Percentiles rank a stretch among this genome's conserved stretches.
Evolutionary conservation across 2,113 vertebrate species (phyloP).

Genomic region (Gorsachius goisagi): DNA sequence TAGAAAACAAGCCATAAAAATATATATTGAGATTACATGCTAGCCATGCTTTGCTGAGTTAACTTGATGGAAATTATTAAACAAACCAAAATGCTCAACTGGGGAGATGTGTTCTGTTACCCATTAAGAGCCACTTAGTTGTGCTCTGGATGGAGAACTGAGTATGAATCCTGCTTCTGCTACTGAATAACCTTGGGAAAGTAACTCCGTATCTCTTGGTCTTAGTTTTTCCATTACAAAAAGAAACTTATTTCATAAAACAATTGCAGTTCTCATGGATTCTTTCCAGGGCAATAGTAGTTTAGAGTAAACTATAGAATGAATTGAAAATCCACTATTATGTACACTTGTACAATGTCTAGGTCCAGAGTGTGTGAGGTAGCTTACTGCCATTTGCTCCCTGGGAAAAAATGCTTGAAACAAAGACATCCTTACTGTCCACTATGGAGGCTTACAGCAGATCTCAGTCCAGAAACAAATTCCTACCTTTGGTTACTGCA

Average conservation of each 20-base stretch:
- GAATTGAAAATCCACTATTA: background rate
- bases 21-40: background rate
- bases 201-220: rapidly evolving
- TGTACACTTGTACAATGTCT: background rate
- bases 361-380: background rate
- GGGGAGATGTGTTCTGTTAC: background rate
- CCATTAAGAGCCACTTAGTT: background rate
- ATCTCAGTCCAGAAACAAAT: background rate
- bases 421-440: background rate
- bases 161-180: background rate
- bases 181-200: background rate
- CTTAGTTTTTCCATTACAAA: background rate
- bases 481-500: background rate
- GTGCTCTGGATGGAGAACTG: background rate
- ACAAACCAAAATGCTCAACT: background rate
- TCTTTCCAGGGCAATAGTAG: background rate
- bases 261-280: background rate
- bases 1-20: background rate
- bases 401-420: background rate
- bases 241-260: background rate
- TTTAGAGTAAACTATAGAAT: background rate
- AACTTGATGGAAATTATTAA: background rate
- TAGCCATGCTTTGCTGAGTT: background rate
- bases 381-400: background rate
- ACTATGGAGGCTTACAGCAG: background rate